Evolutionary conservation across 2,113 vertebrate species (phyloP), one percentile per base, ranked within the genome.

Genomic region (Nipponia nippon): DNA sequence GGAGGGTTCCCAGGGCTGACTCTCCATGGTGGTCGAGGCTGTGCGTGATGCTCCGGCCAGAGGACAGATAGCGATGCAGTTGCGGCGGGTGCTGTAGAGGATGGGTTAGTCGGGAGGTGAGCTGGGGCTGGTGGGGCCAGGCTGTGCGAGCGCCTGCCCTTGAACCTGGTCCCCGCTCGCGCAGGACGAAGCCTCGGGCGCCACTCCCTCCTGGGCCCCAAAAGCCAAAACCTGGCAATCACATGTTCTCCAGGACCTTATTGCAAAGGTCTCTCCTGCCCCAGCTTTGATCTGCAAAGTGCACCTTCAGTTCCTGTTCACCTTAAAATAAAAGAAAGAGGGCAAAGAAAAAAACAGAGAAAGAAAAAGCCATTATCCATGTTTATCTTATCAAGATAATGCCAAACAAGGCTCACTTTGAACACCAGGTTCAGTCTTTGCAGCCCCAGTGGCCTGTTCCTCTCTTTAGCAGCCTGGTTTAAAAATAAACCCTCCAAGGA

Each of bases 401-500:
- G 44, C 93, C 58, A 25, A 77, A 63, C 92, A 91, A 93, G 90
- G 87, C 90, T 95, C 53, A 1, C 44, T 62, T 32, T 69, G 97
- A 96, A 77, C 90, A 81, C 93, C 86, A 83, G 89, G 4, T 19
- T 86, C 20, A n/a, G 88, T 92, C 95, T 91, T 61, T 22, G 87
- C 86, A 63, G 80, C 79, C 30, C 12, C 32, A 29, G n/a, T 38
- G 76, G 70, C 89, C 73, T 29, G 79, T 73, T 55, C 87, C 58
- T 87, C 89, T 88, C 93, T 83, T 80, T 69, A 73, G 62, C 80
- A 69, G 89, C 76, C 52, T 29, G 52, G 61, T 90, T 95, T 96
- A 91, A 92, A 97, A 97, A 98, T 76, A 93, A 96, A 70, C 96
- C 30, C 59, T 96, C 70, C 5, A n/a, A 71, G 96, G 93, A 85